Conservation (phyloP, 2,888 invertebrate species). For the Chorisops tibialis region DNA sequence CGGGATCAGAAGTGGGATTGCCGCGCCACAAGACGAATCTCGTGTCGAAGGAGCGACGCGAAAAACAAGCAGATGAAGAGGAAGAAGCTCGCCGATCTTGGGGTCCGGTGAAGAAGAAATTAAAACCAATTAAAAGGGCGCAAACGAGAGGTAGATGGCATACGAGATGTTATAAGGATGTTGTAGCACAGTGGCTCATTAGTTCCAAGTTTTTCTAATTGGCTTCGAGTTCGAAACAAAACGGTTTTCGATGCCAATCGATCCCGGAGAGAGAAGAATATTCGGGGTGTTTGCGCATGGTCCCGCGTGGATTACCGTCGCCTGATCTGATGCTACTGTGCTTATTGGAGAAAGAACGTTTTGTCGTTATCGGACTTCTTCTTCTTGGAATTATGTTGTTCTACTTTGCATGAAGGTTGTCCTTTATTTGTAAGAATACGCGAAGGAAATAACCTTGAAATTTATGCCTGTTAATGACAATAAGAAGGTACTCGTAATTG, state of each 20-base stretch:
- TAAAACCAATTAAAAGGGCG: conserved; percentile 43
- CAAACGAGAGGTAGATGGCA: conserved; percentile 36
- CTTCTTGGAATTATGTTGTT: conserved; percentile 52
- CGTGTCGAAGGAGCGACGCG: background rate
- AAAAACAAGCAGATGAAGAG: background rate
- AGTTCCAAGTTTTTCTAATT: conserved; percentile 43
- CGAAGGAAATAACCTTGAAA: too few species aligned
- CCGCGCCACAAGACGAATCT: background rate
- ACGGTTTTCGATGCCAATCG: conserved; percentile 40
- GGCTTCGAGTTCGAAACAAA: conserved; percentile 41
- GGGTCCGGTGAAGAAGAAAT: conserved; percentile 37
- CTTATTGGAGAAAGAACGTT: conserved; percentile 21
- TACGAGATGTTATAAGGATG: conserved; percentile 32
- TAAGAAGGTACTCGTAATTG: too few species aligned
- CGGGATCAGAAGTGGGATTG: background rate
- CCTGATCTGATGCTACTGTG: conserved; percentile 22
- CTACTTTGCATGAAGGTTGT: conserved; percentile 47
- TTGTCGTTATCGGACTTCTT: conserved; percentile 18
- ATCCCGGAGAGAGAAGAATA: conserved; percentile 17
- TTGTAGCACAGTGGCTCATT: conserved; percentile 41
- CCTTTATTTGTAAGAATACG: too few species aligned
- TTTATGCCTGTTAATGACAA: too few species aligned
- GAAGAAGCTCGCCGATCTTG: background rate
- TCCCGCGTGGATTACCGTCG: conserved; percentile 15
- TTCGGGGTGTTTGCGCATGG: conserved; percentile 13